phyloP scores from a whole-genome alignment of 2,888 invertebrate genomes.

The Philhelius pedissequus region DNA sequence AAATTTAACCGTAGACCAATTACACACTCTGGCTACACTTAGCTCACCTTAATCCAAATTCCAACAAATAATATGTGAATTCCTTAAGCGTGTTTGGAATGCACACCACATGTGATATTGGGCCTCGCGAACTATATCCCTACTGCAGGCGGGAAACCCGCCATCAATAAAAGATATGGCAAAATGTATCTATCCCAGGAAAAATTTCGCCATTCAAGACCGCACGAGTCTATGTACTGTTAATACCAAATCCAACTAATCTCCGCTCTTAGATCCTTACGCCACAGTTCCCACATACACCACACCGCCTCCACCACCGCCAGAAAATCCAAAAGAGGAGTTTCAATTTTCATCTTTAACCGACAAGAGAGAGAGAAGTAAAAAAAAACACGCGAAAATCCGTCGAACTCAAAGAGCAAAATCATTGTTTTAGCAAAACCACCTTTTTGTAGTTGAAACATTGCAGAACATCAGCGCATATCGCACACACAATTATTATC shows the following conservation, averaged over 20 bases:
- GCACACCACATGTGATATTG: too few species aligned
- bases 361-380: too few species aligned
- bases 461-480: conserved; percentile 63
- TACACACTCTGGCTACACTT: too few species aligned
- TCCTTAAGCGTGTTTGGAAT: too few species aligned
- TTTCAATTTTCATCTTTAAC: conserved; percentile 49
- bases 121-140: too few species aligned
- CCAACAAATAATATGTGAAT: too few species aligned
- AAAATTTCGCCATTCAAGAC: not conserved
- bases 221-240: too few species aligned
- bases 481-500: conserved; percentile 67
- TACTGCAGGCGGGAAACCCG: too few species aligned
- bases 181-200: conserved; percentile 36
- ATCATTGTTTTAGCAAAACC: conserved; percentile 50
- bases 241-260: conserved; percentile 15
- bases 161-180: too few species aligned
- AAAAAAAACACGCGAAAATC: not conserved
- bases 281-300: conserved; percentile 54
- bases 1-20: too few species aligned
- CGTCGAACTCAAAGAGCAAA: not conserved
- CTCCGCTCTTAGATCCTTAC: conserved; percentile 26
- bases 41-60: too few species aligned
- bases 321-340: conserved; percentile 50
- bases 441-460: conserved; percentile 66
- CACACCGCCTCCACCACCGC: too few species aligned